Evolutionary conservation across 2,113 vertebrate species (phyloP), one percentile per base, ranked within the genome.

Genomic region (Eretmochelys imbricata): DNA sequence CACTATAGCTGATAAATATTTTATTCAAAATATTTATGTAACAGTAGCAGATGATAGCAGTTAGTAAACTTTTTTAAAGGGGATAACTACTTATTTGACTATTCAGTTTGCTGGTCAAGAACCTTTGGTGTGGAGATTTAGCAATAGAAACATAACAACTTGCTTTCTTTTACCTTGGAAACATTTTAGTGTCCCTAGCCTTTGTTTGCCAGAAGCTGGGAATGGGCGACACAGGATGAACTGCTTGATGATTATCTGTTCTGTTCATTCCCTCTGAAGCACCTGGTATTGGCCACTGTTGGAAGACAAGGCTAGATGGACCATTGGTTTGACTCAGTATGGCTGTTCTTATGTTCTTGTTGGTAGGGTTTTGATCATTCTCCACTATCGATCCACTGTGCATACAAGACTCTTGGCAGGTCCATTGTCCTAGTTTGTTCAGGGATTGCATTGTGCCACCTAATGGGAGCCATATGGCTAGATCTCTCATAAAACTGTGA

Each of bases 371-470:
- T 55, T 94, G 51, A 19, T 38, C 84, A 27, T 69, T 91, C 29
- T 29, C 42, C 11, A 17, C 49, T 95, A 35, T 95, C 95, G 93
- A 54, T 93, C 79, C 91, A 75, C 27, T 38, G 10, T n/a, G 53
- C 72, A 88, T 85, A 95, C 92, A 91, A 49, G 90, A 75, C 55
- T 95, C 81, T 55, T 22, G 82, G 83, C 83, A 81, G 95, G 95
- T 87, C 59, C 29, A 9, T 69, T 92, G 95, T 89, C 80, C 59
- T 72, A 25, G 51, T 84, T 92, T 94, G 94, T 94, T 89, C 59
- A 42, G 85, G 93, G 87, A 91, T 92, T 69, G 31, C 13, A 29
- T 38, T 69, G 65, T 69, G 91, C 85, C 79, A 89, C 85, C 94
- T 62, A 31, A 62, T 62, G 13, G 35, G 17, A 69, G 72, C 87